Percentiles rank a stretch among this genome's conserved stretches.
These are phyloP conservation scores for Limnephilus auricula DNA, from an alignment of 2,888 invertebrate species.

Conservation along the genomic window DNA sequence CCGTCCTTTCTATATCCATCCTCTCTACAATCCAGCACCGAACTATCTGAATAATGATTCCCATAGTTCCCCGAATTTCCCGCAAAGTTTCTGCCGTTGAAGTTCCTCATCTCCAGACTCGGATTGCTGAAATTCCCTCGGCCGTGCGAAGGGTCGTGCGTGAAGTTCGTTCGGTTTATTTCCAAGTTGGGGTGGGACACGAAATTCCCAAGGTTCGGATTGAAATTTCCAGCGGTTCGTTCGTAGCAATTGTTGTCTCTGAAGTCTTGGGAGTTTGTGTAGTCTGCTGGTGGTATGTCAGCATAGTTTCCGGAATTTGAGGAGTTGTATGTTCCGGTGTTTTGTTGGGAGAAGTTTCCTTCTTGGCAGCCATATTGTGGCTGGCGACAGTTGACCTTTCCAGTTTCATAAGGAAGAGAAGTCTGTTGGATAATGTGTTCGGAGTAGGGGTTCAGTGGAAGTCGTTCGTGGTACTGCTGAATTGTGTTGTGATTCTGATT, in stretches of 20 bases:
- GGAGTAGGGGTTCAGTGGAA: slow-evolving; percentile 62
- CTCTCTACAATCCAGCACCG: slow-evolving; percentile 58
- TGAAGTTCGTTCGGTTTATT: slow-evolving; percentile 56
- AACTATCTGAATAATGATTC: slow-evolving; percentile 66
- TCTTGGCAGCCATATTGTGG: slow-evolving; percentile 71
- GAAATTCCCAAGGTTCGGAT: slow-evolving; percentile 61
- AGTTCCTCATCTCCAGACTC: slow-evolving; percentile 59
- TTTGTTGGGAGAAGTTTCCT: slow-evolving; percentile 71
- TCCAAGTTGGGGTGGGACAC: slow-evolving; percentile 66
- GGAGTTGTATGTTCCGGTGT: slow-evolving; percentile 68
- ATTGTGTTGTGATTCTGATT: slow-evolving; percentile 56
- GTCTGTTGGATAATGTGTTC: slow-evolving; percentile 64
- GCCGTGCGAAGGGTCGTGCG: slow-evolving; percentile 55
- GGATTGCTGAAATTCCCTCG: slow-evolving; percentile 65
- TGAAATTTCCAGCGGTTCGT: slow-evolving; percentile 53
- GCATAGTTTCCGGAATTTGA: slow-evolving; percentile 66
- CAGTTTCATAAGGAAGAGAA: slow-evolving; percentile 59
- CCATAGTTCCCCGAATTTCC: slow-evolving; percentile 59
- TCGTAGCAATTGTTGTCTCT: slow-evolving; percentile 65
- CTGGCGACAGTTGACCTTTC: slow-evolving; percentile 58
- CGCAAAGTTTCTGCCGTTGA: slow-evolving; percentile 47
- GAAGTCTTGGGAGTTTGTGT: slow-evolving; percentile 61
- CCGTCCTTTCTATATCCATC: slow-evolving; percentile 69
- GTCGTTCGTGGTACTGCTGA: slow-evolving; percentile 62
- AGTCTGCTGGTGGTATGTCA: slow-evolving; percentile 63